These are phyloP conservation scores for Lithobates pipiens DNA, from an alignment of 2,797 vertebrate species.

Conservation along the genomic window DNA sequence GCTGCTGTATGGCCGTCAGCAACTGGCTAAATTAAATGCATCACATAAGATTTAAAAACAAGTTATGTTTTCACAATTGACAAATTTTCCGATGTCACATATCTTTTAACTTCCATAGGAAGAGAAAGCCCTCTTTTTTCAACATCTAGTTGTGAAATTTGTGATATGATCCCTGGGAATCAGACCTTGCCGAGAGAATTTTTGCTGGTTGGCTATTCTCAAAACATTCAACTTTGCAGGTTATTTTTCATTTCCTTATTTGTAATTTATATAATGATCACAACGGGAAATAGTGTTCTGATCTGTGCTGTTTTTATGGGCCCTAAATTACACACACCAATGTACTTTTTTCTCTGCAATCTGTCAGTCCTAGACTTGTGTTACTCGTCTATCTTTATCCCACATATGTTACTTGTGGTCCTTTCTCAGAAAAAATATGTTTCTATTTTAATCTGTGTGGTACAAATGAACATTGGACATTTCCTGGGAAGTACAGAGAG, in stretches of 20 bases:
- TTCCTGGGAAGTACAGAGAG: constrained; percentile 10
- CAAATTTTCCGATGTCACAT: too few relatives aligned
- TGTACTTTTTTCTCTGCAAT: constrained; percentile 48
- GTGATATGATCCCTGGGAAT: constrained; percentile 10
- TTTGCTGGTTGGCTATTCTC: constrained; percentile 10
- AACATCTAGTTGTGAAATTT: background rate
- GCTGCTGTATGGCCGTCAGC: too few relatives aligned
- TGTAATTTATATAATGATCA: background rate
- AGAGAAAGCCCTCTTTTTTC: background rate
- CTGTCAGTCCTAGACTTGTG: constrained; percentile 31
- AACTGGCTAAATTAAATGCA: too few relatives aligned
- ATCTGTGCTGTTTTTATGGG: constrained; percentile 9
- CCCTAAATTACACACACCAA: constrained; percentile 15
- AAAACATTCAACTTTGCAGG: background rate
- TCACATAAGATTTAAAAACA: too few relatives aligned
- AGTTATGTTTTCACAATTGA: too few relatives aligned
- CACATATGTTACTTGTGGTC: background rate
- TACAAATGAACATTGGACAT: background rate
- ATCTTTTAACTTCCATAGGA: too few relatives aligned
- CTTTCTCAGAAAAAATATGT: constrained; percentile 2
- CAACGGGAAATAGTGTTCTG: background rate
- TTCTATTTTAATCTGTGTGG: background rate
- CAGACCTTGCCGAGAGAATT: constrained; percentile 6
- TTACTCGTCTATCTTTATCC: constrained; percentile 3
- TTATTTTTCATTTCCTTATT: constrained; percentile 8